A percentile compares a stretch with the other conserved stretches of the same genome.
phyloP scores from a whole-genome alignment of 1,140 invertebrate genomes.

The Oscheius sp. region DNA sequence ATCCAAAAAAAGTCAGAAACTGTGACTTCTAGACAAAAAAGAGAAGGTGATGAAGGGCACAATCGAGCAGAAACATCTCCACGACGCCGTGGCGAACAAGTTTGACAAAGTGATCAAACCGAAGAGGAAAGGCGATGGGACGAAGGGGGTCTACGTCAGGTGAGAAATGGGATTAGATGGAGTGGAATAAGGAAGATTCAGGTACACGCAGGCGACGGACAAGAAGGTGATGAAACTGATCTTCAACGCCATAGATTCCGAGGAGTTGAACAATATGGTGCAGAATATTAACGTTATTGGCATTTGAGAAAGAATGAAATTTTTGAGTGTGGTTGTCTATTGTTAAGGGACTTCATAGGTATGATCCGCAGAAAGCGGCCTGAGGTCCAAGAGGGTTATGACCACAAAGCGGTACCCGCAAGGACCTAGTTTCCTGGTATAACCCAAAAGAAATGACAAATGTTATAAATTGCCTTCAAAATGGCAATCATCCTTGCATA shows the following conservation, averaged over 20 bases:
- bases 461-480: slow-evolving; percentile 17
- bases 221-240: slow-evolving; percentile 50
- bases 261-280: slow-evolving; percentile 32
- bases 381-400: no score
- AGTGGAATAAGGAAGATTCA: neutral
- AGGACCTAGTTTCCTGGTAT: no score
- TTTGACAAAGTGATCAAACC: slow-evolving; percentile 1
- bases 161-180: neutral
- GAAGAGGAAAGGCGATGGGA: neutral
- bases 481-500: slow-evolving; percentile 53
- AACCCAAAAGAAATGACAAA: neutral
- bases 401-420: no score
- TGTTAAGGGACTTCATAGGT: no score
- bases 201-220: slow-evolving; percentile 51
- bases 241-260: slow-evolving; percentile 45
- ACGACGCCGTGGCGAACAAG: slow-evolving; percentile 8
- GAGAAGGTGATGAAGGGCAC: neutral
- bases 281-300: slow-evolving; percentile 9
- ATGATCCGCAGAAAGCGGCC: no score
- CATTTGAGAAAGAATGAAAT: neutral
- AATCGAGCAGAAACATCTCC: neutral
- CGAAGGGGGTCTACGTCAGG: slow-evolving; percentile 5
- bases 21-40: neutral
- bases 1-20: no score
- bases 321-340: no score